Percentiles rank a stretch among this genome's conserved stretches.
phyloP scores from a whole-genome alignment of 2,797 vertebrate species.

The Acestrorhynchus altus region DNA sequence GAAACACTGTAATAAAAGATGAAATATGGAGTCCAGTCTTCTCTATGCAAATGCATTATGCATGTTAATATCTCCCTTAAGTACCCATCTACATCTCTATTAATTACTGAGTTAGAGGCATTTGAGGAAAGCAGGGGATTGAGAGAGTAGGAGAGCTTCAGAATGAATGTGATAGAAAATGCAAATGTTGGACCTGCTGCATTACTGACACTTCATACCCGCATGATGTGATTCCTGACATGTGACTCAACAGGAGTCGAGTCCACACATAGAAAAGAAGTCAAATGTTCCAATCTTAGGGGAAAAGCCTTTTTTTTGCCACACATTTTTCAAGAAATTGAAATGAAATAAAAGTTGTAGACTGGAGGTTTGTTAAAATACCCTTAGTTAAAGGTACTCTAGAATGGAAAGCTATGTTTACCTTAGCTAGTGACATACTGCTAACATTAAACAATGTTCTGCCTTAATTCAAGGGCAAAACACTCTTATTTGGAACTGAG shows the following conservation, averaged over 20 bases:
- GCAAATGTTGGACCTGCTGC: constrained; percentile 22
- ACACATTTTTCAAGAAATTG: no score
- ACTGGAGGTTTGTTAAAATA: no score
- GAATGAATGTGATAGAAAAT: constrained; percentile 14
- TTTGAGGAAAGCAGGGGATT: constrained; percentile 32
- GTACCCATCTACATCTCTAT: constrained; percentile 57
- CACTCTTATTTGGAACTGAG: no score
- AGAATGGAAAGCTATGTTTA: no score
- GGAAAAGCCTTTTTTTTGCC: no score
- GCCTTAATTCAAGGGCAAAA: no score
- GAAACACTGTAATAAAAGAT: constrained; percentile 51
- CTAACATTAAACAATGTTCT: no score
- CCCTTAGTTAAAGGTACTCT: no score
- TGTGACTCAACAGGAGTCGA: neutral
- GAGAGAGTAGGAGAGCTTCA: constrained; percentile 2
- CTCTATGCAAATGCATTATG: constrained; percentile 53
- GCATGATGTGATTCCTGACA: constrained; percentile 6
- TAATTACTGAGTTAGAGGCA: constrained; percentile 59
- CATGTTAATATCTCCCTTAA: constrained; percentile 58
- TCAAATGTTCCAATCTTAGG: neutral
- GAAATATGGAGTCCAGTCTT: constrained; percentile 53
- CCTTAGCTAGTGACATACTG: no score
- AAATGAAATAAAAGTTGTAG: no score
- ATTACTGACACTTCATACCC: constrained; percentile 24
- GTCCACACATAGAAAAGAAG: neutral